Evolutionary conservation across 2,113 vertebrate genomes (phyloP).

Genomic region (Suncus etruscus): DNA sequence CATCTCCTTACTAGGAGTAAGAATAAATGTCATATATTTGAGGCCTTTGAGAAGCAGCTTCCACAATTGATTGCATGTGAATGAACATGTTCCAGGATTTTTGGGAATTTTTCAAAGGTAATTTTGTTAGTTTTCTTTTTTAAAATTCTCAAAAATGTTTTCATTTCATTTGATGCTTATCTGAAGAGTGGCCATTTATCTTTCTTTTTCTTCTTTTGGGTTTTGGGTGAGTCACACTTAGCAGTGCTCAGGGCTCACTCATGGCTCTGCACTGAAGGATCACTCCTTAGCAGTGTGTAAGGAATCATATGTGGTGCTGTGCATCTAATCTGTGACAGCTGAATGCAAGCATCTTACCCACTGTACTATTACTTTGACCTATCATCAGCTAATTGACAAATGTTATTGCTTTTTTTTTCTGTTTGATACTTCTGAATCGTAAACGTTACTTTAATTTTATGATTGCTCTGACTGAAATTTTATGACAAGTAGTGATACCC

Average conservation of each 20-base stretch:
- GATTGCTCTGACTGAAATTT: background rate
- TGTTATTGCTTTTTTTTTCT: background rate
- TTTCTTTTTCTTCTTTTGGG: background rate
- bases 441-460: conserved; percentile 41
- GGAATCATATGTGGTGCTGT: too few relatives aligned
- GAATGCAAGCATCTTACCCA: too few relatives aligned
- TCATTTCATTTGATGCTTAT: conserved; percentile 38
- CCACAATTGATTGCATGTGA: too few relatives aligned
- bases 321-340: too few relatives aligned
- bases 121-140: background rate
- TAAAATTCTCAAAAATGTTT: too few relatives aligned
- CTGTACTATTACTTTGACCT: background rate
- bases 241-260: too few relatives aligned
- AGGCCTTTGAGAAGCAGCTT: background rate
- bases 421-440: background rate
- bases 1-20: background rate
- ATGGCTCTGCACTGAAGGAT: too few relatives aligned
- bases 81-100: background rate
- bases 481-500: background rate
- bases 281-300: too few relatives aligned
- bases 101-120: background rate
- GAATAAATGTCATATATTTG: background rate
- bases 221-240: too few relatives aligned
- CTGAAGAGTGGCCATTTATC: background rate
- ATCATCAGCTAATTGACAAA: background rate